Base-by-base conservation (phyloP, 2,113 vertebrate genomes). In the Labeo rohita region DNA sequence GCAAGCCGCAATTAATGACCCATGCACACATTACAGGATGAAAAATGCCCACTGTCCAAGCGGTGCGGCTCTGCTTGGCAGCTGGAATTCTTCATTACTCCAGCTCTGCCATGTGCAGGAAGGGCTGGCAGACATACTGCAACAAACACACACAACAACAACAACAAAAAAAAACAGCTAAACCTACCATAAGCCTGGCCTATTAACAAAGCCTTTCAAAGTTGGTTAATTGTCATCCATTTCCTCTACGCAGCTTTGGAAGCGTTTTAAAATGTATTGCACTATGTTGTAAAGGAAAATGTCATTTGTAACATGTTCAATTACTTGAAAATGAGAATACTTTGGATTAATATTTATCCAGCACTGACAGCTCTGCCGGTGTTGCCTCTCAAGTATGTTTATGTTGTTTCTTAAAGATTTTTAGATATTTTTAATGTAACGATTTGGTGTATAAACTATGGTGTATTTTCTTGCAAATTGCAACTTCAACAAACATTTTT, bases 1-100 rank as follows among this genome's bases (percentile, higher is more conserved):
- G 96, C 95, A 96, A 96, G 95, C 90, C 92, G 94, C 95, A 96
- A 96, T 96, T 97, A 97, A 97, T 97, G 96, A 97, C 94, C 96
- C 94, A 92, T 95, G 94, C 95, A 94, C 95, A 96, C 95, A 95
- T 95, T 94, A 95, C 94, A 93, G 94, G 93, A 97, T 97, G 96
- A 97, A 95, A 96, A 96, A 97, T 97, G 94, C 94, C 94, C 93
- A 61, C 91, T 94, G 94, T 96, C 95, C 94, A 90, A 94, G 91
- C 91, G 89, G 88, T 89, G 92, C 93, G 92, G 91, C 94, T 92
- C 93, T 92, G 93, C 92, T 92, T 93, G 94, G 94, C 93, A 94
- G 93, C 92, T 94, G 94, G 93, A 96, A 96, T 96, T 96, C 95
- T 95, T 97, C 95, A 96, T 96, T 94, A 94, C 82, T 90, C 90